Evolutionary conservation across 2,888 invertebrate genomes (phyloP).

Genomic region (Leptinotarsa juncta): DNA sequence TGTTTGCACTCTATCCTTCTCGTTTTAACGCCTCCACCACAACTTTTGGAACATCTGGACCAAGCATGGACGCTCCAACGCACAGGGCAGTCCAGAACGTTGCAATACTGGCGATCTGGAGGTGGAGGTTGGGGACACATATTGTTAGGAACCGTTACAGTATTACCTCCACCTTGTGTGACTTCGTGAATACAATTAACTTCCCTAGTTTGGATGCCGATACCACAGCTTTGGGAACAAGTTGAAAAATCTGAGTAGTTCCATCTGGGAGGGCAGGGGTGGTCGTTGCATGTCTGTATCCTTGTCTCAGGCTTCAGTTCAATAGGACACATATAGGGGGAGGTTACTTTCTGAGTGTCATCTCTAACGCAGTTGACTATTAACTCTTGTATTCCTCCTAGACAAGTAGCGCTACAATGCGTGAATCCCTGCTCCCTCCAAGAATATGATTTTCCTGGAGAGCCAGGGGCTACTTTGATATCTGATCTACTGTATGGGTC

Average conservation of each 20-base stretch:
- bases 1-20: slow-evolving; percentile 90
- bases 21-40: slow-evolving; percentile 90
- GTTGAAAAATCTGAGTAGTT: slow-evolving; percentile 89
- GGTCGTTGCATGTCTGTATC: slow-evolving; percentile 79
- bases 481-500: slow-evolving; percentile 60
- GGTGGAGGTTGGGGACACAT: slow-evolving; percentile 94
- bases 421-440: slow-evolving; percentile 93
- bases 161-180: slow-evolving; percentile 87
- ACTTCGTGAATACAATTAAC: slow-evolving; percentile 90
- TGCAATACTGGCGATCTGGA: slow-evolving; percentile 89
- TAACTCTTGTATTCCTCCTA: slow-evolving; percentile 79
- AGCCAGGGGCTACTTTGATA: slow-evolving; percentile 50
- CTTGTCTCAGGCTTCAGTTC: slow-evolving; percentile 90
- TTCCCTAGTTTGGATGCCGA: slow-evolving; percentile 91
- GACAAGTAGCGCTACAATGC: slow-evolving; percentile 93
- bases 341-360: slow-evolving; percentile 87
- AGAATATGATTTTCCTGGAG: slow-evolving; percentile 83
- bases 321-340: slow-evolving; percentile 87
- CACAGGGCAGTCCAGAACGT: slow-evolving; percentile 92
- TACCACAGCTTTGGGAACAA: slow-evolving; percentile 94
- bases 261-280: slow-evolving; percentile 95
- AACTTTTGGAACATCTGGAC: slow-evolving; percentile 93
- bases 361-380: slow-evolving; percentile 90
- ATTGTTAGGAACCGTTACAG: slow-evolving; percentile 91
- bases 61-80: slow-evolving; percentile 88